Evolutionary conservation across 2,888 invertebrate genomes (phyloP), one percentile per base, ranked within the genome.

Genomic region (Ypsolopha scabrella): DNA sequence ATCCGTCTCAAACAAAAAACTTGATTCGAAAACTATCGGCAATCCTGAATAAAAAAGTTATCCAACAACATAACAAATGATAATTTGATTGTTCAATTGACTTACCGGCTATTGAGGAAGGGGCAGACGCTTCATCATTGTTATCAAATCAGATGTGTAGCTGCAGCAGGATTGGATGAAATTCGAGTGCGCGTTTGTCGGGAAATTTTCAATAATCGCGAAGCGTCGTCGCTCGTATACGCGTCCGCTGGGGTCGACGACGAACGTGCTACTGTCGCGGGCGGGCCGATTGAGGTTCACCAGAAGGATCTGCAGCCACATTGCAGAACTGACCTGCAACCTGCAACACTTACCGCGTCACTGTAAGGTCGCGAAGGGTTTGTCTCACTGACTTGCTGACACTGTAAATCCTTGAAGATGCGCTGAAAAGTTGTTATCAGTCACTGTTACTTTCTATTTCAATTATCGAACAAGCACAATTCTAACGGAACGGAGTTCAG

Each of bases 71-170:
- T 43, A 13, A 43, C 0, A 43, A 43, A 43, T 43, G 43, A 43
- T 14, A 7, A 43, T 6, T 45, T 45, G 24, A 45, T 45, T 45
- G 34, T 13, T 45, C 24, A 45, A 45, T 45, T 45, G 45, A 45
- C 45, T 34, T 45, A 45, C 45, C 24, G 45, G 45, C n/a, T 45
- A 45, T 45, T 45, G 45, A 45, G 45, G 14, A n/a, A 33, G 33
- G n/a, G 33, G 45, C 24, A 34, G 13, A 10, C 45, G 6, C 43
- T 43, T 43, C 13, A 45, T 34, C 45, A 45, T 45, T 45, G 45
- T 45, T 45, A 24, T 45, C 33, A 45, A 10, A 10, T 45, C 7
- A 24, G 10, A 45, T 8, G 6, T 24, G 4, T 24, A 24, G 24
- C 2, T 24, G 24, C 24, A 24, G 24, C 4, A 24, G 24, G 24